These are phyloP conservation scores for Phragmatobia fuliginosa DNA, from an alignment of 2,888 invertebrate genomes.

Conservation along the genomic window DNA sequence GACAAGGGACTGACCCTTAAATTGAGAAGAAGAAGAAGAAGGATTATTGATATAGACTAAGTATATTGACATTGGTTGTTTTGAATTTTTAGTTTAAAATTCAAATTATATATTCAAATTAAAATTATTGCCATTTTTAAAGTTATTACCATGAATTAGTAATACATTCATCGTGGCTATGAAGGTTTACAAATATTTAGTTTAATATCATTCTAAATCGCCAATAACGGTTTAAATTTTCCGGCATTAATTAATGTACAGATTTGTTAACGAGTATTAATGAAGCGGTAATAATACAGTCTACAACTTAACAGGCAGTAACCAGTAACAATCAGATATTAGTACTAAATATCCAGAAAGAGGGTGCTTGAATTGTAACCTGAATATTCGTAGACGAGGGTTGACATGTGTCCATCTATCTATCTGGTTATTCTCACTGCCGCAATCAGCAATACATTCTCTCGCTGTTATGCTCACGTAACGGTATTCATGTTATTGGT, in stretches of 20 bases:
- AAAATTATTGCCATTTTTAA: no score
- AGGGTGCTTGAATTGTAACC: conserved; percentile 32
- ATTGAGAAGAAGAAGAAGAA: no score
- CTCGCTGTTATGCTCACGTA: conserved; percentile 4
- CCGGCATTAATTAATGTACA: neutral
- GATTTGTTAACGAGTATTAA: conserved; percentile 6
- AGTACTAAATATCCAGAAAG: conserved; percentile 15
- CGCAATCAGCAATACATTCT: conserved; percentile 29
- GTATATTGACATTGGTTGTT: no score
- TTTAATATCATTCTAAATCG: neutral
- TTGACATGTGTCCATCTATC: conserved; percentile 68
- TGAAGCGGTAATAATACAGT: conserved; percentile 2
- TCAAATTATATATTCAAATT: no score
- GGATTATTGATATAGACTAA: no score
- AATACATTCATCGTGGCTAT: neutral
- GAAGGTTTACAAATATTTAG: neutral
- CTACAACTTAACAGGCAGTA: conserved; percentile 12
- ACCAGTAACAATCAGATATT: conserved; percentile 17
- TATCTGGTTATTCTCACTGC: conserved; percentile 61
- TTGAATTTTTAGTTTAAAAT: no score
- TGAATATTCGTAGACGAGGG: conserved; percentile 64
- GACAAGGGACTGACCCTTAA: no score
- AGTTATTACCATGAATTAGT: neutral
- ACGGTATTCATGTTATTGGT: conserved; percentile 2
- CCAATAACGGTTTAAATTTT: neutral